phyloP scores from a whole-genome alignment of 2,888 invertebrate genomes.

The Rhingia campestris region DNA sequence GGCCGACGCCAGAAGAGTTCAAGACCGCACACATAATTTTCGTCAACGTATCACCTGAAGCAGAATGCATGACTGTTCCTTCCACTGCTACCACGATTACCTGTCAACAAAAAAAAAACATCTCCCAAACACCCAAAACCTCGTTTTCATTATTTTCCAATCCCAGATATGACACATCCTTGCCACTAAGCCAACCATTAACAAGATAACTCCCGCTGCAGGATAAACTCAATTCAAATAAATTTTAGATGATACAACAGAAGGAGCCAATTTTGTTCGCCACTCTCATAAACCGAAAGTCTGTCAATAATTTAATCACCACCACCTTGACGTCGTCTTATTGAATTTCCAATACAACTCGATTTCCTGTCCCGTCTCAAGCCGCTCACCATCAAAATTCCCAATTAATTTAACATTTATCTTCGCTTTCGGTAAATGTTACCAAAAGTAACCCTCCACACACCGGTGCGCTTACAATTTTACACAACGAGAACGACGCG shows the following conservation, averaged over 20 bases:
- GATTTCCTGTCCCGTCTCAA: background rate
- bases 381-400: slow-evolving; percentile 13
- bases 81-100: too few species aligned
- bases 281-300: slow-evolving; percentile 50
- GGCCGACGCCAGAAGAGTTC: too few species aligned
- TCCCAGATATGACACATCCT: too few species aligned
- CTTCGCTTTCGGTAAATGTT: slow-evolving; percentile 48
- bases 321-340: background rate
- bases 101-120: too few species aligned
- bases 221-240: background rate
- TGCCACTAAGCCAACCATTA: too few species aligned
- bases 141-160: too few species aligned
- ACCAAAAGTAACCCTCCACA: slow-evolving; percentile 32
- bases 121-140: too few species aligned
- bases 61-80: too few species aligned
- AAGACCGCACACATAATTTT: too few species aligned
- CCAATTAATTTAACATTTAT: slow-evolving; percentile 72
- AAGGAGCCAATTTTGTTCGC: slow-evolving; percentile 55
- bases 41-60: too few species aligned
- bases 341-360: slow-evolving; percentile 4
- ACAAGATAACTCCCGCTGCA: background rate
- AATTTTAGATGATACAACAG: slow-evolving; percentile 39
- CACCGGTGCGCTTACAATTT: background rate
- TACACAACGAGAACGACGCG: slow-evolving; percentile 6
- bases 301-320: slow-evolving; percentile 62